These are phyloP conservation scores for Isichthys henryi DNA, from an alignment of 2,113 vertebrate species.

Conservation along the genomic window DNA sequence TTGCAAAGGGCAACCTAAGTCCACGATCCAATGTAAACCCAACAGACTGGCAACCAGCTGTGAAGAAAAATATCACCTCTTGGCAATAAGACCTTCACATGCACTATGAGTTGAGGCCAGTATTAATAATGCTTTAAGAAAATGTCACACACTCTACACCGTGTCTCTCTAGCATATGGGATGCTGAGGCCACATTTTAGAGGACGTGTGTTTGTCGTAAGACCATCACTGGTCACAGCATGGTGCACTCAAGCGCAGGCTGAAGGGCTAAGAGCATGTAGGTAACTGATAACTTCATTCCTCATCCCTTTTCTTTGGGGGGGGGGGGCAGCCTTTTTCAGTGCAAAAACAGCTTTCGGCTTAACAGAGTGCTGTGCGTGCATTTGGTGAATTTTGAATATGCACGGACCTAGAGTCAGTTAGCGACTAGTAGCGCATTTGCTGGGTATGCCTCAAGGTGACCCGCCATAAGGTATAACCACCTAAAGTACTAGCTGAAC, in stretches of 20 bases:
- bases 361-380: slow-evolving; percentile 34
- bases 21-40: neutral
- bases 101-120: neutral
- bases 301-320: neutral
- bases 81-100: neutral
- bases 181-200: neutral
- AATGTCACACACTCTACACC: neutral
- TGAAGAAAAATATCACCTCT: neutral
- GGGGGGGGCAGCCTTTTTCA: neutral
- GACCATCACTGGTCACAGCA: neutral
- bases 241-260: neutral
- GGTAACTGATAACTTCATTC: neutral
- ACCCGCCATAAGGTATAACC: slow-evolving; percentile 37
- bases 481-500: slow-evolving; percentile 63
- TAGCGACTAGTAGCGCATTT: neutral
- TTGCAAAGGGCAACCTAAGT: slow-evolving; percentile 14
- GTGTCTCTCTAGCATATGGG: neutral
- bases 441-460: too few relatives aligned
- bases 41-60: neutral
- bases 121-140: neutral
- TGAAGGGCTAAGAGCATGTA: neutral
- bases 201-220: neutral
- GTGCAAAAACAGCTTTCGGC: neutral
- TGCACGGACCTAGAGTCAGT: neutral
- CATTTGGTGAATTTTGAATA: neutral